Evolutionary conservation across 1,140 invertebrate species (phyloP).

Genomic region (Musca vetustissima): DNA sequence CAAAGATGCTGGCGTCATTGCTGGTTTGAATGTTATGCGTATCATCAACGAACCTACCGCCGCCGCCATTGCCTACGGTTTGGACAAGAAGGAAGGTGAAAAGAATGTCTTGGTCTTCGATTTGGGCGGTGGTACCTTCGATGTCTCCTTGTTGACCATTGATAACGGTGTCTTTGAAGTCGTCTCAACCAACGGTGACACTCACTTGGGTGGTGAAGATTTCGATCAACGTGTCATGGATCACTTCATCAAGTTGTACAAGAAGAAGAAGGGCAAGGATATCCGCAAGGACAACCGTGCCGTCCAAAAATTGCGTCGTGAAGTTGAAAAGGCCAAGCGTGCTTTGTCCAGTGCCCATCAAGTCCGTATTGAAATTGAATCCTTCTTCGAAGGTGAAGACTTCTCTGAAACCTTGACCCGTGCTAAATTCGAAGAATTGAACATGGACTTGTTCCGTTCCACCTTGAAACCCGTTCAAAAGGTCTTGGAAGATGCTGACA

Average conservation of each 20-base stretch:
- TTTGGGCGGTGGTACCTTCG: slow-evolving; percentile 99
- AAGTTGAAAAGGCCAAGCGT: slow-evolving; percentile 97
- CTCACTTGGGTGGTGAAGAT: slow-evolving; percentile 97
- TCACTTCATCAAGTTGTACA: slow-evolving; percentile 97
- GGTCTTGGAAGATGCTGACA: slow-evolving; percentile 95
- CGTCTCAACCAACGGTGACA: slow-evolving; percentile 97
- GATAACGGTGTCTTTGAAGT: slow-evolving; percentile 94
- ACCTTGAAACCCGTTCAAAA: slow-evolving; percentile 99
- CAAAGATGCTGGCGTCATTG: slow-evolving; percentile 86
- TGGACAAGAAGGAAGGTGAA: slow-evolving; percentile 99
- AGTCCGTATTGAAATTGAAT: slow-evolving; percentile 98
- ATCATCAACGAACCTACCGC: slow-evolving; percentile 99
- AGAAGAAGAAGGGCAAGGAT: slow-evolving; percentile 99
- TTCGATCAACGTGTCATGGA: slow-evolving; percentile 99
- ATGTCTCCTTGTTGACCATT: slow-evolving; percentile 98
- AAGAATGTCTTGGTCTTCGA: slow-evolving; percentile 99
- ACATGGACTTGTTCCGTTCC: slow-evolving; percentile 98
- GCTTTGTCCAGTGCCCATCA: slow-evolving; percentile 94
- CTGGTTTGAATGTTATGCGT: slow-evolving; percentile 95
- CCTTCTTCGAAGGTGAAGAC: slow-evolving; percentile 98
- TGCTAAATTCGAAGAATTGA: slow-evolving; percentile 99
- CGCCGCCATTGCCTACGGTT: slow-evolving; percentile 98
- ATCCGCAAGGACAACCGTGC: slow-evolving; percentile 93
- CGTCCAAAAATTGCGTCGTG: slow-evolving; percentile 93
- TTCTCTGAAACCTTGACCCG: slow-evolving; percentile 99